phyloP scores from a whole-genome alignment of 2,113 vertebrate species.

The Nannospalax galili region DNA sequence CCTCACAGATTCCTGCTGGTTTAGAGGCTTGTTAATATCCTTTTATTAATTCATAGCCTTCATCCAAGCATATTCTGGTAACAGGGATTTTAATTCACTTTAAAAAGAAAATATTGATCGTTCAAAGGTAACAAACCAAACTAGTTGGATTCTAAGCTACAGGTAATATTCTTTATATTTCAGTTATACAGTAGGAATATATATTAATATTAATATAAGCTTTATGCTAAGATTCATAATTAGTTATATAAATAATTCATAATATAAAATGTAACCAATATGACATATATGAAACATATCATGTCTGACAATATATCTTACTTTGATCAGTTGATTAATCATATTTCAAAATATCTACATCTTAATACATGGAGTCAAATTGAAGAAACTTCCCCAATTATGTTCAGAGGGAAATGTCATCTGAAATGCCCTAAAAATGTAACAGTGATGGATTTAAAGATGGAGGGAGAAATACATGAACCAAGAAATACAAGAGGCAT shows the following conservation, averaged over 20 bases:
- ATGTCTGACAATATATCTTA: no score
- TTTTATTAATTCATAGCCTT: neutral
- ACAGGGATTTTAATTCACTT: neutral
- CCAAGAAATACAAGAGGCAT: neutral
- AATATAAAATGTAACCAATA: no score
- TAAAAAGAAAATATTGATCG: neutral
- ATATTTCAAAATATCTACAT: neutral
- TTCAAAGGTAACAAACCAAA: neutral
- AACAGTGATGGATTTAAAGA: neutral
- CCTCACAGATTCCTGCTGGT: neutral
- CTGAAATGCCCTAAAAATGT: neutral
- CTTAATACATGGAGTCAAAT: neutral
- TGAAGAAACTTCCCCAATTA: neutral
- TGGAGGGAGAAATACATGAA: neutral
- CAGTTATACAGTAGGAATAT: neutral
- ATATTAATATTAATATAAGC: neutral
- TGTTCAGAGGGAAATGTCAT: neutral
- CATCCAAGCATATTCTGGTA: neutral
- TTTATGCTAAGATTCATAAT: neutral
- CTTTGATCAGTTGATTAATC: neutral
- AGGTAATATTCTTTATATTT: neutral
- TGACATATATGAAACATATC: no score
- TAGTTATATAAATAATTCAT: neutral
- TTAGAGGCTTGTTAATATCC: neutral
- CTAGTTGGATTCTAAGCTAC: neutral